Evolutionary conservation across 2,113 vertebrate genomes (phyloP), one percentile per base, ranked within the genome.

Genomic region (Atrichornis clamosus): DNA sequence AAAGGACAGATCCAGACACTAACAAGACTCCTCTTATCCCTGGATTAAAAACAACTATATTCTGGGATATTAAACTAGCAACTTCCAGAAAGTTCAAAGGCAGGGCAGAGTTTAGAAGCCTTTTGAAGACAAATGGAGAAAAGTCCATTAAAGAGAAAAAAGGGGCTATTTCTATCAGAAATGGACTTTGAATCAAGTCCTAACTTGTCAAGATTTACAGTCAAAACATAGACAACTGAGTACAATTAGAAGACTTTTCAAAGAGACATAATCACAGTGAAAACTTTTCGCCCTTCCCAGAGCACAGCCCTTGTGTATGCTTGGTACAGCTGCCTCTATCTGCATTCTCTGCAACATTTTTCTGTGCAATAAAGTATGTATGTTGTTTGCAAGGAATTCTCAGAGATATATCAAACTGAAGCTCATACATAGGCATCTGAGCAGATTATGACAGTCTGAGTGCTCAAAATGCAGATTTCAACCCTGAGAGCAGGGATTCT

Each of bases 401-500:
- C 65, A 22, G 82, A 93, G 58, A 70, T 60, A 39, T 3, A 84
- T 52, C 14, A 32, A 89, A 88, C 70, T 72, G 46, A 88, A 84
- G 52, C 21, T 90, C 70, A 63, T 26, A 62, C 12, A 44, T 14
- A 60, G 44, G 44, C 18, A 72, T 50, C 32, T 59, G 35, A 76
- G 68, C 30, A 79, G 58, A 94, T 50, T 64, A 76, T 92, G 75
- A 84, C 39, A 67, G 77, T 59, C 52, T 32, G 4, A 84, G 41
- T 69, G 82, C 21, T 84, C n/a, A 80, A 95, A 97, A 90, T 75
- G 79, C 30, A 90, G 55, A 93, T 85, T 95, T 94, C 80, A 89
- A 23, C 79, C 1, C 2, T 87, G 76, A 74, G 23, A 77, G 41
- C 24, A 73, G 35, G 41, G 23, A 91, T 72, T 75, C 10, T 83